phyloP scores from a whole-genome alignment of 2,797 vertebrate genomes.

The Chanos chanos region DNA sequence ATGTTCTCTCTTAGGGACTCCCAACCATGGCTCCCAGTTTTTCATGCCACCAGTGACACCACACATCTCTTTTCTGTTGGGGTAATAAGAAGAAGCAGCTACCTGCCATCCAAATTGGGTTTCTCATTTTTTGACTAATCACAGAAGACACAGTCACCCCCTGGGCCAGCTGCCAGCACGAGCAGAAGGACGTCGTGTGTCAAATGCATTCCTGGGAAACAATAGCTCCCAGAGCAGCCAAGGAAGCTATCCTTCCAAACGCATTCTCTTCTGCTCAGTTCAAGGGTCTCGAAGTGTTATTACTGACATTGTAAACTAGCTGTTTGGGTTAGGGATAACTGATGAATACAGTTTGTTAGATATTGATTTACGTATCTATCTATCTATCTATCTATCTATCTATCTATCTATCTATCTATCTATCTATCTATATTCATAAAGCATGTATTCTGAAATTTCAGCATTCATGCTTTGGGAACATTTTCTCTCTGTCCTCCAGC shows the following conservation, averaged over 20 bases:
- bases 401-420: too few relatives aligned
- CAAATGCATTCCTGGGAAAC: slow-evolving; percentile 59
- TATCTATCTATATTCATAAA: too few relatives aligned
- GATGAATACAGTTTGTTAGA: too few relatives aligned
- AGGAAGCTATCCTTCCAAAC: slow-evolving; percentile 33
- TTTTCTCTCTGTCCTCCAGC: too few relatives aligned
- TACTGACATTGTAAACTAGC: too few relatives aligned
- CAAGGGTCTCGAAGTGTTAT: slow-evolving; percentile 22
- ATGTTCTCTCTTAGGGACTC: background rate
- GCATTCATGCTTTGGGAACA: too few relatives aligned
- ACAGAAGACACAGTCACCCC: slow-evolving; percentile 57
- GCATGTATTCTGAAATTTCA: too few relatives aligned
- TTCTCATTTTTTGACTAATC: slow-evolving; percentile 70
- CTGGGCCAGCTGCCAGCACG: slow-evolving; percentile 61
- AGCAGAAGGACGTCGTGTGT: slow-evolving; percentile 61
- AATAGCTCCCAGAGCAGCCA: slow-evolving; percentile 31
- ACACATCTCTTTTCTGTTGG: slow-evolving; percentile 53
- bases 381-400: too few relatives aligned
- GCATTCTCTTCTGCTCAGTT: slow-evolving; percentile 40
- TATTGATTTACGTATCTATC: too few relatives aligned
- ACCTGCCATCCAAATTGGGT: slow-evolving; percentile 76
- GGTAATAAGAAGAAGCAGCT: slow-evolving; percentile 70
- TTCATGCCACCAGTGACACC: slow-evolving; percentile 49
- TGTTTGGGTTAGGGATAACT: too few relatives aligned
- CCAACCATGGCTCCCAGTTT: slow-evolving; percentile 17